Evolutionary conservation across 2,797 vertebrate species (phyloP).

Genomic region (Premnoplex brunnescens): DNA sequence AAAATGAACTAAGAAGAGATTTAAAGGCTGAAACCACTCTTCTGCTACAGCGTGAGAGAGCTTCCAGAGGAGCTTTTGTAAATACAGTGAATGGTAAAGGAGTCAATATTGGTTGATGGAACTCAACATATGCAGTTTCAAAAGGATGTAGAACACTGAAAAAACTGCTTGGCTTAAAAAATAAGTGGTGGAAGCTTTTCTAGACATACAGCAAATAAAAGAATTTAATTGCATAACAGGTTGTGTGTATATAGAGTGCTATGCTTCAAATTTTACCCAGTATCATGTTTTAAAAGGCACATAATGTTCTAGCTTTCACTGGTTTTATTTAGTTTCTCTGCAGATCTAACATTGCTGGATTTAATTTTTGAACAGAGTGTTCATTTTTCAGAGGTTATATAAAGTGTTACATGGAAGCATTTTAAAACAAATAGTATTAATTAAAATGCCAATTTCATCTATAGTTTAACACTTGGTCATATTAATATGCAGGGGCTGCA

Average conservation of each 20-base stretch:
- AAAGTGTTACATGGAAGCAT: neutral
- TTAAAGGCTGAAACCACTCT: conserved; percentile 29
- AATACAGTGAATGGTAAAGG: neutral
- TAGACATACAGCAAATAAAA: neutral
- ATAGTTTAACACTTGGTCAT: neutral
- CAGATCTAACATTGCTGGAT: neutral
- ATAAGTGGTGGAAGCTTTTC: neutral
- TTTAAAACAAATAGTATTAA: neutral
- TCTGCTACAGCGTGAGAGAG: conserved; percentile 14
- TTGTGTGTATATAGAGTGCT: neutral
- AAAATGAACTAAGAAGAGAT: conserved; percentile 43
- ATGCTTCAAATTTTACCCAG: neutral
- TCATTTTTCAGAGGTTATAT: neutral
- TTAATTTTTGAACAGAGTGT: neutral
- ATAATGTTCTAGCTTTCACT: neutral
- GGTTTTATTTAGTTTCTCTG: neutral
- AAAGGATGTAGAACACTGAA: neutral
- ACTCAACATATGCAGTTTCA: neutral
- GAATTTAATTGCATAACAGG: neutral
- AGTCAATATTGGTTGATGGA: neutral
- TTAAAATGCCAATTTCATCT: neutral
- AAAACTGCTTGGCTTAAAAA: neutral
- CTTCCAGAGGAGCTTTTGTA: conserved; percentile 21
- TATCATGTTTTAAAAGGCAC: neutral
- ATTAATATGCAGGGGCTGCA: neutral